Evolutionary conservation across 2,888 invertebrate species (phyloP), one percentile per base, ranked within the genome.

Genomic region (Sicus ferrugineus): DNA sequence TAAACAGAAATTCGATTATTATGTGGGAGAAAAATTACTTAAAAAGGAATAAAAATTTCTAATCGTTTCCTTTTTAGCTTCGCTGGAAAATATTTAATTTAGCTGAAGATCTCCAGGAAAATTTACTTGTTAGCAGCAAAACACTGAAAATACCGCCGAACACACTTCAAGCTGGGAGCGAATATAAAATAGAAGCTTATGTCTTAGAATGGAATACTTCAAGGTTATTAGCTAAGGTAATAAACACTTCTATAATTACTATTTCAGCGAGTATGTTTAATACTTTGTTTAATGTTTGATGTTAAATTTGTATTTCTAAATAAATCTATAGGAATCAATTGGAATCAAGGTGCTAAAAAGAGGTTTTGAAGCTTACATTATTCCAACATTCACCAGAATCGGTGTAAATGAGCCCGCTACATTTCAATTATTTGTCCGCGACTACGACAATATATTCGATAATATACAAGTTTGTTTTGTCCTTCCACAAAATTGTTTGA

Each of bases 71-170:
- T 58, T 58, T 59, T 23, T 19, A 68, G 67, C 26, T 68, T 30
- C 70, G 68, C 11, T 77, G 77, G 77, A 76, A 73, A 72, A 71
- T 77, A 69, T 68, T 70, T 7, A 75, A 74, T 28, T 72, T 76
- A 46, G 75, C 75, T 6, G 75, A 75, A 6, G 73, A 73, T 16
- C 75, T 75, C 52, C 72, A 73, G 56, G 74, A 74, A 3, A 3
- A 48, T 31, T 28, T 54, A 42, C 67, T 75, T 46, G 72, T 73
- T 28, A 75, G 71, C 19, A 75, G 74, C 16, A 75, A 75, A 11
- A 69, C 67, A 2, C 68, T 77, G 31, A 70, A 71, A 34, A 65
- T 77, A 65, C 77, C 77, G 42, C 63, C 76, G 23, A 75, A 76
- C 34, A 72, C 73, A 1, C 61, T 77, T 38, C 71, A 61, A 30